phyloP scores from a whole-genome alignment of 2,113 vertebrate species.

The Sinocyclocheilus anshuiensis region DNA sequence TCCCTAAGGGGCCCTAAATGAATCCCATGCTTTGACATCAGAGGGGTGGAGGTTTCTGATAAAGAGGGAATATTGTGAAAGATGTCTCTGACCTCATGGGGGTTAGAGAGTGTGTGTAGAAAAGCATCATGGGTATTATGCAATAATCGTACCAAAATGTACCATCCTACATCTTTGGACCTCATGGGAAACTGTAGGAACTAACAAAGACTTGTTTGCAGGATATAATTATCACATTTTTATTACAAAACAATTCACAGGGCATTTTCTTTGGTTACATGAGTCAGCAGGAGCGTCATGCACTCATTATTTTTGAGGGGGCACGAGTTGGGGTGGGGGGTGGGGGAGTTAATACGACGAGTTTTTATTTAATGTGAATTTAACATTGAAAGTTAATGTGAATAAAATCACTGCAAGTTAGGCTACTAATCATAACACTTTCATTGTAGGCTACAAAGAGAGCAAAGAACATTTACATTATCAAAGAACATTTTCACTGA shows the following conservation, averaged over 20 bases:
- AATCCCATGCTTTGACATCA: background rate
- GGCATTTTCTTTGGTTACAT: background rate
- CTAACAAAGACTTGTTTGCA: background rate
- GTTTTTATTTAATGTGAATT: no score
- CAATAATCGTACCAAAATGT: background rate
- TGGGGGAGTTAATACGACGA: no score
- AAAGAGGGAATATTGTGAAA: background rate
- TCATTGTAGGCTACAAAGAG: no score
- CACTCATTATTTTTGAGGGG: no score
- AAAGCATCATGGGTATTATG: background rate
- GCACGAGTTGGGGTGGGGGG: no score
- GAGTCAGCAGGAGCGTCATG: background rate
- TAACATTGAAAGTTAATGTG: no score
- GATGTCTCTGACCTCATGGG: background rate
- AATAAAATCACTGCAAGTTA: no score
- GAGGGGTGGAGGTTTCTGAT: background rate
- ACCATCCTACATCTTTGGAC: background rate
- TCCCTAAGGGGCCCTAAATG: background rate
- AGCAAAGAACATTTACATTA: no score
- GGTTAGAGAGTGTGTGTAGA: background rate
- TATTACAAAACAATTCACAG: conserved; percentile 24
- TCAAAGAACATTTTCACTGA: no score
- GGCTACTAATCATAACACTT: no score
- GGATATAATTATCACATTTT: conserved; percentile 1
- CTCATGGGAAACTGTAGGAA: conserved; percentile 4